Evolutionary conservation across 2,888 invertebrate genomes (phyloP).

Genomic region (Drosophila kanekoi): DNA sequence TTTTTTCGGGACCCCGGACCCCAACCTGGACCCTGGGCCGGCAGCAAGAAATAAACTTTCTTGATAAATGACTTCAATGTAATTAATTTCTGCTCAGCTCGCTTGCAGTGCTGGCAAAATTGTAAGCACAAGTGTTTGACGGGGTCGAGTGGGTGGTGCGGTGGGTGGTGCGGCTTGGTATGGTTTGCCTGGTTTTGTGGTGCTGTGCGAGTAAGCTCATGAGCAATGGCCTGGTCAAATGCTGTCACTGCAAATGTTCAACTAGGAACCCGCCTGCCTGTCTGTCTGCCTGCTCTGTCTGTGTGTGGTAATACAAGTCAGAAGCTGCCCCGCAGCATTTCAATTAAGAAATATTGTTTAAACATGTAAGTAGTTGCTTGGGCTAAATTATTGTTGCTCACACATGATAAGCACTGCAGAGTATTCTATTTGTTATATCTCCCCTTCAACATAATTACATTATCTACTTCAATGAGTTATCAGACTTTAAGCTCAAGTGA

Average conservation of each 20-base stretch:
- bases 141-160: slow-evolving; percentile 3
- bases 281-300: slow-evolving; percentile 14
- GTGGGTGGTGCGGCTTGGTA: slow-evolving; percentile 4
- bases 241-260: slow-evolving; percentile 76
- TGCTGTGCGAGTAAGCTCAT: slow-evolving; percentile 51
- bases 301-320: slow-evolving; percentile 49
- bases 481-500: not conserved
- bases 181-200: slow-evolving; percentile 22
- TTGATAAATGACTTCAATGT: slow-evolving; percentile 81
- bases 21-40: slow-evolving; percentile 2
- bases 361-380: slow-evolving; percentile 54
- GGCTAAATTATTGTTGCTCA: slow-evolving; percentile 20
- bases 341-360: slow-evolving; percentile 77
- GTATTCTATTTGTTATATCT: slow-evolving; percentile 10
- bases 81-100: slow-evolving; percentile 78
- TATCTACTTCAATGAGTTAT: slow-evolving; percentile 14
- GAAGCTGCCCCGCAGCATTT: slow-evolving; percentile 66
- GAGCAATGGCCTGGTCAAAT: slow-evolving; percentile 65
- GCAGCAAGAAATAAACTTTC: slow-evolving; percentile 79
- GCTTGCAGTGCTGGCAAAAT: slow-evolving; percentile 69
- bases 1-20: slow-evolving; percentile 14
- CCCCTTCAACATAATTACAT: slow-evolving; percentile 31
- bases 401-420: slow-evolving; percentile 21
- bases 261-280: slow-evolving; percentile 18
- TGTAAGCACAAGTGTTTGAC: slow-evolving; percentile 47